Percentiles rank a stretch among this genome's conserved stretches.
phyloP scores from a whole-genome alignment of 92 coral and sea anemone genomes.

The Scolanthus callimorphus region DNA sequence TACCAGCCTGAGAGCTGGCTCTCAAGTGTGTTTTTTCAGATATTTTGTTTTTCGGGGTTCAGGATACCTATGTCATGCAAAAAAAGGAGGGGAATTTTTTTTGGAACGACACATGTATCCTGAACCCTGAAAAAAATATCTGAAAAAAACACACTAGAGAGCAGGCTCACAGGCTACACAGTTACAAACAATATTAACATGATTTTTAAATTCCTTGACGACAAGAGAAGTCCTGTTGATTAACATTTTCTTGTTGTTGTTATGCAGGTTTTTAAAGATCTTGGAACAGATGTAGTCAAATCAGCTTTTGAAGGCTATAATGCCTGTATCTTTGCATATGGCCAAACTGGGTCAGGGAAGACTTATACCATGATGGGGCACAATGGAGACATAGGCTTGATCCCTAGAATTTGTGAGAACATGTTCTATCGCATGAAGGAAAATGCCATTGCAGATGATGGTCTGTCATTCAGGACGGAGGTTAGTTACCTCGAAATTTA shows the following conservation, averaged over 20 bases:
- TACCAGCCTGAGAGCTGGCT: too few relatives aligned
- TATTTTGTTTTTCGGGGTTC: too few relatives aligned
- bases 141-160: too few relatives aligned
- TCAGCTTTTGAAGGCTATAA: constrained; percentile 98
- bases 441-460: constrained; percentile 55
- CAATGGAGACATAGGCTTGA: constrained; percentile 71
- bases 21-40: too few relatives aligned
- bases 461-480: constrained; percentile 90
- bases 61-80: too few relatives aligned
- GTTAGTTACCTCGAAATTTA: constrained; percentile 96
- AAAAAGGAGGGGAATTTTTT: too few relatives aligned
- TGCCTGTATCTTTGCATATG: constrained; percentile 96
- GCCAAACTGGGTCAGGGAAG: constrained; percentile 98
- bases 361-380: constrained; percentile 98
- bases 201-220: too few relatives aligned
- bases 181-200: too few relatives aligned
- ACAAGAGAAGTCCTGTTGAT: too few relatives aligned
- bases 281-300: constrained; percentile 90
- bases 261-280: constrained; percentile 83
- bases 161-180: too few relatives aligned
- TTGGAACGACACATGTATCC: too few relatives aligned
- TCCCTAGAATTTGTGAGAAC: constrained; percentile 95
- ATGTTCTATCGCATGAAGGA: constrained; percentile 79
- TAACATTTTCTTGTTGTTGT: neutral
- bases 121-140: too few relatives aligned